Base-by-base conservation (phyloP, 2,113 vertebrate genomes). In the Heptranchias perlo region DNA sequence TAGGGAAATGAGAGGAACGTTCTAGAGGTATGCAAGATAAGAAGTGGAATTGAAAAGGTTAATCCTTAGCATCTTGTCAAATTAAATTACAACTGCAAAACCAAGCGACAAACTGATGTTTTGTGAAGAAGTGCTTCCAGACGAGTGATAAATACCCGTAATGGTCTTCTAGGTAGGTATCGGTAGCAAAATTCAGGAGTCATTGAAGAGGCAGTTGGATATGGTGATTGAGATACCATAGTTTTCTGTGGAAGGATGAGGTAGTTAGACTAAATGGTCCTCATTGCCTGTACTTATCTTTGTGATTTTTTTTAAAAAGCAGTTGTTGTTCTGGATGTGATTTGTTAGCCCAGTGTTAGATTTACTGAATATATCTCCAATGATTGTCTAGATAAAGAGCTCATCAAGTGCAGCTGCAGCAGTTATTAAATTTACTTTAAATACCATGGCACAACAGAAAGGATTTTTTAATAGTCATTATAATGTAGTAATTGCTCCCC, bases 401-500 rank as follows among this genome's bases (percentile, higher is more conserved):
- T 87, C 49, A 87, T 7, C 52, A 58, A 35, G 49, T 44, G 39
- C n/a, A 39, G 18, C 62, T 67, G 64, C 64, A 95, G 61, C 11
- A 35, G 14, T 69, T 69, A 13, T 47, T 35, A 69, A 67, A 35
- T 69, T 95, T 52, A 31, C 44, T 73, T 16, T 5, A 35, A 94
- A 67, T 65, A n/a, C 21, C 18, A 28, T 65, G 62, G 14, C 14
- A 16, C 28, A 58, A 94, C 39, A 10, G 21, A n/a, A 39, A 62
- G n/a, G 6, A 28, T 65, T 47, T 65, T 61, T 28, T 16, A 35
- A 16, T 58, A 35, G 0, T 92, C 21, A 39, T 93, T 93, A 62
- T 21, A 93, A 35, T 95, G 94, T 69, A 35, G 65, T 67, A 47
- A 47, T 52, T 95, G 94, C 94, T 67, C 94, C 94, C 94, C 23